Evolutionary conservation across 2,113 vertebrate species (phyloP), one percentile per base, ranked within the genome.

Genomic region (Elachura formosa): DNA sequence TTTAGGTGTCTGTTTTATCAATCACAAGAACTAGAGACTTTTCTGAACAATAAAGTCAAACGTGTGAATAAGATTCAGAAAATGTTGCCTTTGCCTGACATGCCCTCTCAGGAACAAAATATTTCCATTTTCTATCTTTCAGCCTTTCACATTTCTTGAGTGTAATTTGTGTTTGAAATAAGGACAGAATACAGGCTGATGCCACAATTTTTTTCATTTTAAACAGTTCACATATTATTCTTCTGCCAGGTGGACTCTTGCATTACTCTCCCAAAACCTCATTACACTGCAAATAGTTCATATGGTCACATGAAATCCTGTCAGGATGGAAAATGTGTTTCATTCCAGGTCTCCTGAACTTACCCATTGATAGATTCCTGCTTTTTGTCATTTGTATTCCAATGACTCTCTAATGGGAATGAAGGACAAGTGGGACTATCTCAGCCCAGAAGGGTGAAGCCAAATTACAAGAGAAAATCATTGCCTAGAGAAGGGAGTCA

Each of bases 1-100:
- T 91, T 80, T 34, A 80, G 45, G 45, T 81, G 82, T 91, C 92
- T 84, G 36, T 43, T 88, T 91, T 66, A 93, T 84, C 76, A 83
- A 19, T 73, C 74, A 40, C 38, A 61, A 75, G 31, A 73, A 88
- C 56, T 55, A 66, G 20, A 81, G 58, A 17, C 31, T 85, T 25
- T 34, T 73, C 45, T 78, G 62, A 64, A 94, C 87, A 95, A 85
- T 46, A 77, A 90, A 92, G 74, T 66, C 79, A 59, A 52, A 82
- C 54, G 28, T 48, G 29, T 72, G 26, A 82, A 76, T 82, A 40
- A 90, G 75, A 55, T 54, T 71, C 68, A 90, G 54, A 92, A 91
- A 90, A 85, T 33, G 49, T 55, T 87, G 83, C 55, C 33, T 77
- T 75, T 52, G 43, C 34, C 21, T 59, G 59, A 46, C 3, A 14